These are phyloP conservation scores for Ardeotis arabs DNA, from an alignment of 2,113 vertebrate species.

Conservation along the genomic window DNA sequence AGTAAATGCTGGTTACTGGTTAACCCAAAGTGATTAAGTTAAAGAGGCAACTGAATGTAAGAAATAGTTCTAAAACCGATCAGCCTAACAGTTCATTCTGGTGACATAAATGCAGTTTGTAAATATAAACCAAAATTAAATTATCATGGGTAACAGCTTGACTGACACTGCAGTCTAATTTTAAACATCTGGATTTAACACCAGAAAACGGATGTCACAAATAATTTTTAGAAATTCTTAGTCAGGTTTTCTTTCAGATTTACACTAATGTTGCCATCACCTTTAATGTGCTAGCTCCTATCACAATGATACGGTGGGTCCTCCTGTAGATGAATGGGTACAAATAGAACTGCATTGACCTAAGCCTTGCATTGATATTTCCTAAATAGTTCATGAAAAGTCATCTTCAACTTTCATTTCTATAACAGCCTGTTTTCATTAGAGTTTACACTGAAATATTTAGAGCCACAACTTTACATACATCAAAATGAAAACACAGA, in stretches of 20 bases:
- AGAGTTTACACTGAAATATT: background rate
- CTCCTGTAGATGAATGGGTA: background rate
- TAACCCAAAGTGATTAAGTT: background rate
- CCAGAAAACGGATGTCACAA: background rate
- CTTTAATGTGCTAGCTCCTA: background rate
- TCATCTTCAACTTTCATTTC: background rate
- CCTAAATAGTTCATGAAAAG: background rate
- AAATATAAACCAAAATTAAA: constrained; percentile 20
- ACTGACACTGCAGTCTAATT: background rate
- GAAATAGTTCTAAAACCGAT: constrained; percentile 1
- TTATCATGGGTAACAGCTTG: background rate
- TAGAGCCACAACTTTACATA: background rate
- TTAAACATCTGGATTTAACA: background rate
- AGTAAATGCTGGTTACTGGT: background rate
- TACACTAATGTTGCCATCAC: background rate
- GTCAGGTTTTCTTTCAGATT: background rate
- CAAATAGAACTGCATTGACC: background rate
- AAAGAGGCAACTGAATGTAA: background rate
- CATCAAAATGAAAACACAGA: background rate
- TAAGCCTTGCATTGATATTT: background rate
- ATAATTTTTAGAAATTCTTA: background rate
- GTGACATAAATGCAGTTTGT: background rate
- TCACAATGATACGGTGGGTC: background rate
- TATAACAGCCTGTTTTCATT: background rate
- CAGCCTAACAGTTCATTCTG: background rate